A percentile compares a stretch with the other conserved stretches of the same genome.
Conservation (phyloP, 2,113 vertebrate genomes). For the Entomyzon cyanotis region DNA sequence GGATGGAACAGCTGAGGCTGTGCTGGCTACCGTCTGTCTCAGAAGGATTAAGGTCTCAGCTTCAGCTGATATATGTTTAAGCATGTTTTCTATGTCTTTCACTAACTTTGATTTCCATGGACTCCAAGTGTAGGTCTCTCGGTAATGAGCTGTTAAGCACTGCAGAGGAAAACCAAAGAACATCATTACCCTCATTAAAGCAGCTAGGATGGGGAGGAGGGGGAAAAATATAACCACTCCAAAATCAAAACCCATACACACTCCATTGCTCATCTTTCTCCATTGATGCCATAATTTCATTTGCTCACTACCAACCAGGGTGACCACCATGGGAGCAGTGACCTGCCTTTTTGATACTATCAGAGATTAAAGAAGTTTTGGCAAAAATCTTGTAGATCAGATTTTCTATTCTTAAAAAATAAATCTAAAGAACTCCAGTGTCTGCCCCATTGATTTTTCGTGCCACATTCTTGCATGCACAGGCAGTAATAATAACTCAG, state of each 20-base stretch:
- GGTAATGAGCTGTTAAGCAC: not conserved
- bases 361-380: not conserved
- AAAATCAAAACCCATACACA: not conserved
- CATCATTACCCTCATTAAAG: not conserved
- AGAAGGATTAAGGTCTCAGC: not conserved
- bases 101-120: not conserved
- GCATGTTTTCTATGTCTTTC: not conserved
- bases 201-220: not conserved
- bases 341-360: not conserved
- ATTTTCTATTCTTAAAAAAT: not conserved
- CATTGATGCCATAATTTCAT: not conserved
- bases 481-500: not conserved
- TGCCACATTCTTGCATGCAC: not conserved
- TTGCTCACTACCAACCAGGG: not conserved
- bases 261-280: not conserved
- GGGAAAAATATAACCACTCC: not conserved
- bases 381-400: not conserved
- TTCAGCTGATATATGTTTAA: not conserved
- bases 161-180: not conserved
- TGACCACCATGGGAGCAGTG: rapidly evolving
- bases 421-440: not conserved
- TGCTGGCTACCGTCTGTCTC: not conserved
- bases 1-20: not conserved
- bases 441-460: not conserved
- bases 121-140: not conserved